These are phyloP conservation scores for Melanaphis sacchari DNA, from an alignment of 1,140 invertebrate genomes.

Conservation along the genomic window DNA sequence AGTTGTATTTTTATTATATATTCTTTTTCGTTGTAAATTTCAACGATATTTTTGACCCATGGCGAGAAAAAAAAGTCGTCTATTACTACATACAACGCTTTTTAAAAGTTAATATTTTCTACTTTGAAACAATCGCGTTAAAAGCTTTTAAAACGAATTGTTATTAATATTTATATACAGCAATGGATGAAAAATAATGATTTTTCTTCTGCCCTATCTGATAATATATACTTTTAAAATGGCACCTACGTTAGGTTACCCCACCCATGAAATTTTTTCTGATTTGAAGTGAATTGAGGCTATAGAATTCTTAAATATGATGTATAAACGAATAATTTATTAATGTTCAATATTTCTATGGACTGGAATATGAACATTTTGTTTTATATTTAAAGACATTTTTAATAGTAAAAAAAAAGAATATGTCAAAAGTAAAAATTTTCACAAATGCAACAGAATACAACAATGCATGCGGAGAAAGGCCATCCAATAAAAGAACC, in stretches of 20 bases:
- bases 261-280: neutral
- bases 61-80: neutral
- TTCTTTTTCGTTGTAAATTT: constrained; percentile 25
- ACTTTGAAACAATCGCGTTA: constrained; percentile 22
- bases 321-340: neutral
- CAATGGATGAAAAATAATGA: constrained; percentile 6
- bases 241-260: neutral
- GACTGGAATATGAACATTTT: neutral
- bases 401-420: neutral
- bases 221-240: neutral
- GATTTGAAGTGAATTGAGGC: neutral
- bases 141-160: constrained; percentile 34
- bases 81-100: neutral
- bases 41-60: neutral
- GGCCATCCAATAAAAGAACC: too few species aligned
- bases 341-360: neutral
- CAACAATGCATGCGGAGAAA: too few species aligned
- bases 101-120: constrained; percentile 32
- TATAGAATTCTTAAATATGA: neutral
- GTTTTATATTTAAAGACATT: neutral
- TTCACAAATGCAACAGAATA: too few species aligned
- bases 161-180: constrained; percentile 31
- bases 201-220: neutral
- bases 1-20: neutral
- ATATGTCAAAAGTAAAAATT: neutral